These are phyloP conservation scores for Hyposoter didymator DNA, from an alignment of 2,888 invertebrate species.

Conservation along the genomic window DNA sequence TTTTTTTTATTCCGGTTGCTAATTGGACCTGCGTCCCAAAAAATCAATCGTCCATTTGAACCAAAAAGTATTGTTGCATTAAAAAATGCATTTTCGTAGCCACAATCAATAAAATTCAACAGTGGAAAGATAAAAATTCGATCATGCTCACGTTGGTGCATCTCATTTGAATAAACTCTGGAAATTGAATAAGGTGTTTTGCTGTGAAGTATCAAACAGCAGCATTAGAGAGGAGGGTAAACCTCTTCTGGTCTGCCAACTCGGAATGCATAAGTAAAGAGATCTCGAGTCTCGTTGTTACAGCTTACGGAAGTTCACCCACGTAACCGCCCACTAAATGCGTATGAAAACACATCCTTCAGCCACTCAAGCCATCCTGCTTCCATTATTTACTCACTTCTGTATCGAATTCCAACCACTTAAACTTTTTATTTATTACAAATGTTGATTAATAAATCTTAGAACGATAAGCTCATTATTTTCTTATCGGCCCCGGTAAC, in stretches of 20 bases:
- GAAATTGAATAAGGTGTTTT: conserved; percentile 15
- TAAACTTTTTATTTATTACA: not conserved
- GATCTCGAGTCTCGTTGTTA: conserved; percentile 34
- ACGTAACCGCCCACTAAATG: conserved; percentile 45
- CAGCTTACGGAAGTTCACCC: conserved; percentile 38
- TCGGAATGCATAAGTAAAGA: conserved; percentile 57
- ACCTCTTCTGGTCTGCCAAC: conserved; percentile 38
- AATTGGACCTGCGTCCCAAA: not conserved
- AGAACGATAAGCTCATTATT: no score
- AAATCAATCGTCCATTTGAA: not conserved
- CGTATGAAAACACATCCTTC: conserved; percentile 35
- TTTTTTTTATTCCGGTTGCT: no score
- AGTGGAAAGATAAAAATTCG: not conserved
- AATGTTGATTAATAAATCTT: not conserved
- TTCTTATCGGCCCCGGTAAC: no score
- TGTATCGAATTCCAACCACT: not conserved
- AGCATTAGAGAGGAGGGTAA: conserved; percentile 2
- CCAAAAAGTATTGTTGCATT: not conserved
- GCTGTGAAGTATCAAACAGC: not conserved
- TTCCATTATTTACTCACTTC: not conserved
- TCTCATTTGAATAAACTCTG: conserved; percentile 14
- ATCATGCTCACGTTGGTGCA: not conserved
- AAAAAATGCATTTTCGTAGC: not conserved
- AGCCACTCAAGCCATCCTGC: not conserved
- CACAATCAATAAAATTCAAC: not conserved